phyloP scores from a whole-genome alignment of 2,888 invertebrate species.

The Drosophila nr. perissopoda region DNA sequence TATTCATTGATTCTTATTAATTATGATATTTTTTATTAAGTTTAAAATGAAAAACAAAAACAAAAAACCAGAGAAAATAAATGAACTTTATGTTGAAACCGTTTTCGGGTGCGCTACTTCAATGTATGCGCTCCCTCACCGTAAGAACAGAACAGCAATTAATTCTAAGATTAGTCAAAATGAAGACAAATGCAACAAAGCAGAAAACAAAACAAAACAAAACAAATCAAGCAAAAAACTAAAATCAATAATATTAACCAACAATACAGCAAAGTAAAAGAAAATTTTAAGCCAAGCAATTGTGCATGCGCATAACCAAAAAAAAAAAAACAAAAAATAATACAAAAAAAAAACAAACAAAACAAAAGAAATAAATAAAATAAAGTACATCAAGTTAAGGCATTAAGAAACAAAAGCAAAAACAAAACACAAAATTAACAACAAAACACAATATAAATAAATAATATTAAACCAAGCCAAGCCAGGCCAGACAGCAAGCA shows the following conservation, averaged over 20 bases:
- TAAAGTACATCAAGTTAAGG: conserved; percentile 23
- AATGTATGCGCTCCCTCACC: conserved; percentile 46
- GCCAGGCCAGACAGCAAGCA: conserved; percentile 48
- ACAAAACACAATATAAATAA: conserved; percentile 16
- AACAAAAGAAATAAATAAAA: conserved; percentile 8
- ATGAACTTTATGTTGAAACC: conserved; percentile 67
- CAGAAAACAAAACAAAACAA: conserved; percentile 24
- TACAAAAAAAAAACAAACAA: conserved; percentile 12
- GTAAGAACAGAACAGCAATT: conserved; percentile 83
- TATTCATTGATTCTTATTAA: conserved; percentile 80
- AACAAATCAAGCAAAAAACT: conserved; percentile 21
- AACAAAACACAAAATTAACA: conserved; percentile 24
- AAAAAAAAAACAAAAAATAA: conserved; percentile 30
- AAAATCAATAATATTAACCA: conserved; percentile 48
- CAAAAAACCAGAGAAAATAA: conserved; percentile 36
- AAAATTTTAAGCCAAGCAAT: conserved; percentile 62
- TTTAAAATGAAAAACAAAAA: conserved; percentile 56
- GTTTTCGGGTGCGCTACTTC: conserved; percentile 51
- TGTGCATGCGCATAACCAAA: conserved; percentile 72
- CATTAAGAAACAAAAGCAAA: conserved; percentile 21
- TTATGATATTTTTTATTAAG: conserved; percentile 77
- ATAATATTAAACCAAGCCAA: conserved; percentile 45
- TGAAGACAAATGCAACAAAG: conserved; percentile 67
- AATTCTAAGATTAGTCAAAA: conserved; percentile 81
- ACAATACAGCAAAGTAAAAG: conserved; percentile 42